These are phyloP conservation scores for Slavum lentiscoides DNA, from an alignment of 2,888 invertebrate species.

Conservation along the genomic window DNA sequence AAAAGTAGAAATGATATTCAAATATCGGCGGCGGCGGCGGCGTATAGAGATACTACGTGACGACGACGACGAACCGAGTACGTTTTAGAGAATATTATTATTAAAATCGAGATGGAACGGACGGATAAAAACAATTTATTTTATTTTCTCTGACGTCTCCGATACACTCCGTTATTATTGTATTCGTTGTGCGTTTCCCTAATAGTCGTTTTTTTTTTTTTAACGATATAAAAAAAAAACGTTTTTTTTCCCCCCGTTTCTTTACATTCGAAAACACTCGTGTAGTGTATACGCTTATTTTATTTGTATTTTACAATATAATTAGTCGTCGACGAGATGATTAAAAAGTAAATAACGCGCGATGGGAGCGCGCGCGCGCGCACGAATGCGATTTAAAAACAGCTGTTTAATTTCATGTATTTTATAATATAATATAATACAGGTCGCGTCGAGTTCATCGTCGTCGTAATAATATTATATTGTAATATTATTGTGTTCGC, in stretches of 20 bases:
- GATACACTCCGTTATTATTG: background rate
- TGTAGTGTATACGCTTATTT: too few species aligned
- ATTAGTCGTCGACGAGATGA: background rate
- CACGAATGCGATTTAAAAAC: constrained; percentile 16
- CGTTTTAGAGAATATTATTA: background rate
- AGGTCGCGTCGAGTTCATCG: constrained; percentile 23
- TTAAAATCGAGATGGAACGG: constrained; percentile 9
- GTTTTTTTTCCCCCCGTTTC: too few species aligned
- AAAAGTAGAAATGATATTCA: background rate
- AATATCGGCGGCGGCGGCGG: constrained; percentile 4
- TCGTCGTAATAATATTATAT: too few species aligned
- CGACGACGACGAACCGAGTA: background rate
- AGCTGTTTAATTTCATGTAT: constrained; percentile 1
- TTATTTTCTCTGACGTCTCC: constrained; percentile 7
- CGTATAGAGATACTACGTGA: constrained; percentile 6
- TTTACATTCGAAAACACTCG: too few species aligned
- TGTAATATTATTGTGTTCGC: too few species aligned
- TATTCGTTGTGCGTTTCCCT: background rate
- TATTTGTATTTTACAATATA: too few species aligned
- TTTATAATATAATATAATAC: background rate
- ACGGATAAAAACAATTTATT: constrained; percentile 25
- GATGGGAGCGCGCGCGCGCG: background rate
- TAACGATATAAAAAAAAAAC: too few species aligned
- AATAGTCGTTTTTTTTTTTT: constrained; percentile 3
- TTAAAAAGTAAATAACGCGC: background rate